Conservation (phyloP, 2,113 vertebrate genomes). For the Peucedramus taeniatus region DNA sequence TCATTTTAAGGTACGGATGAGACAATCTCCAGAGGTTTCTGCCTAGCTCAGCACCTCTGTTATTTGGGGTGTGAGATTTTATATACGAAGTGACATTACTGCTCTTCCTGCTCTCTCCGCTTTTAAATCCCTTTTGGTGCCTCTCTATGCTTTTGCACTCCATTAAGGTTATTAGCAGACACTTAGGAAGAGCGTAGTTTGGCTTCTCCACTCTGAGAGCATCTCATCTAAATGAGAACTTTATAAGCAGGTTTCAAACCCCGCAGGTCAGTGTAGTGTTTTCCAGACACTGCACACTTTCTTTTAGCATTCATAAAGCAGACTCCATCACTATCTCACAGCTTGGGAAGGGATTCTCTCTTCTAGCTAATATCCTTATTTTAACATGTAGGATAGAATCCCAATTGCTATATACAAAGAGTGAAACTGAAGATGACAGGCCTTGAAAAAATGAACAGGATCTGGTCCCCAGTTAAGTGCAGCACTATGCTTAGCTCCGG, state of each 20-base stretch:
- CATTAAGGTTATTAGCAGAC: slow-evolving; percentile 49
- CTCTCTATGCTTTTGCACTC: background rate
- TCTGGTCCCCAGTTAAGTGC: background rate
- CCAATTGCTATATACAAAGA: background rate
- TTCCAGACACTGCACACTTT: background rate
- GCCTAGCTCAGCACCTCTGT: background rate
- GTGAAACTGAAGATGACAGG: background rate
- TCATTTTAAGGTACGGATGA: background rate
- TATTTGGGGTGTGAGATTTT: background rate
- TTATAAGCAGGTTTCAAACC: slow-evolving; percentile 19
- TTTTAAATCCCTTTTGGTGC: slow-evolving; percentile 20
- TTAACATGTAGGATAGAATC: background rate
- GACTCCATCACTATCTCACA: background rate
- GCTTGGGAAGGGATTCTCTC: background rate
- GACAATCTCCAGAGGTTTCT: background rate
- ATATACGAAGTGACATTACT: background rate
- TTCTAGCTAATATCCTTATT: background rate
- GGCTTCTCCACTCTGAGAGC: background rate
- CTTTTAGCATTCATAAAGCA: slow-evolving; percentile 27
- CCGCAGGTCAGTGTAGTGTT: background rate
- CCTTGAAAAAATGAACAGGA: background rate
- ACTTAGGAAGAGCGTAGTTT: background rate
- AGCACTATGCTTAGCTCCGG: background rate
- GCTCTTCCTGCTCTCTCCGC: background rate
- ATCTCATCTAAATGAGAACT: slow-evolving; percentile 8